Evolutionary conservation across 1,140 invertebrate genomes (phyloP).

Genomic region (Campodea augens): DNA sequence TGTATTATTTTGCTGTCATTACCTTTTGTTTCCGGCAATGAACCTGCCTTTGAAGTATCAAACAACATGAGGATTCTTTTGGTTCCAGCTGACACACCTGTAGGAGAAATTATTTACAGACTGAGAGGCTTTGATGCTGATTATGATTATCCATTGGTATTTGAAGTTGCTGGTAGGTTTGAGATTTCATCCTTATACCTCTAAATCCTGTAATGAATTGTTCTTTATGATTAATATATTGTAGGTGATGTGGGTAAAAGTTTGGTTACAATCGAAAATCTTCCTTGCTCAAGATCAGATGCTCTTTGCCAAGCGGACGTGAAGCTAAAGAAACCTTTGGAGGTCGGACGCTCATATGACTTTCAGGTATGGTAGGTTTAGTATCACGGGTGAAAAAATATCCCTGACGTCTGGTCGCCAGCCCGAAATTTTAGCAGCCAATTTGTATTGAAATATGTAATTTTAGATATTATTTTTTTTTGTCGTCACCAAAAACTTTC

Average conservation of each 20-base stretch:
- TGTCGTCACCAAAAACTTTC: too few relatives aligned
- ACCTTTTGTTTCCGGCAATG: slow-evolving; percentile 25
- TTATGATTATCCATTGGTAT: slow-evolving; percentile 63
- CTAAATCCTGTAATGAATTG: background rate
- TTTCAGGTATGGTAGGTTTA: too few relatives aligned
- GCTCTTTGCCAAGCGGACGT: slow-evolving; percentile 69
- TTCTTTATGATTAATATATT: slow-evolving; percentile 12
- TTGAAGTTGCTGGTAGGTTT: slow-evolving; percentile 47
- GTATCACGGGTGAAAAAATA: too few relatives aligned
- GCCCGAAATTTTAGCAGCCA: too few relatives aligned
- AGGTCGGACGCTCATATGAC: slow-evolving; percentile 57
- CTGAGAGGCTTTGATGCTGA: slow-evolving; percentile 68
- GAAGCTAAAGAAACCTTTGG: slow-evolving; percentile 46
- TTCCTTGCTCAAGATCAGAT: slow-evolving; percentile 61
- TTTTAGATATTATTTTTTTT: too few relatives aligned
- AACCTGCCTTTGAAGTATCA: slow-evolving; percentile 58
- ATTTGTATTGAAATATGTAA: too few relatives aligned
- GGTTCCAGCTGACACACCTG: slow-evolving; percentile 55
- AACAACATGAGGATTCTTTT: slow-evolving; percentile 58
- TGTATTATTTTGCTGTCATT: background rate
- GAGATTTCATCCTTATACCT: slow-evolving; percentile 6
- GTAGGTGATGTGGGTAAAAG: slow-evolving; percentile 39
- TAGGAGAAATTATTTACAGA: slow-evolving; percentile 64
- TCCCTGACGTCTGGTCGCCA: too few relatives aligned
- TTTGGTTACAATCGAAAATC: slow-evolving; percentile 49